Evolutionary conservation across 2,113 vertebrate species (phyloP).

Genomic region (Tinamus guttatus): DNA sequence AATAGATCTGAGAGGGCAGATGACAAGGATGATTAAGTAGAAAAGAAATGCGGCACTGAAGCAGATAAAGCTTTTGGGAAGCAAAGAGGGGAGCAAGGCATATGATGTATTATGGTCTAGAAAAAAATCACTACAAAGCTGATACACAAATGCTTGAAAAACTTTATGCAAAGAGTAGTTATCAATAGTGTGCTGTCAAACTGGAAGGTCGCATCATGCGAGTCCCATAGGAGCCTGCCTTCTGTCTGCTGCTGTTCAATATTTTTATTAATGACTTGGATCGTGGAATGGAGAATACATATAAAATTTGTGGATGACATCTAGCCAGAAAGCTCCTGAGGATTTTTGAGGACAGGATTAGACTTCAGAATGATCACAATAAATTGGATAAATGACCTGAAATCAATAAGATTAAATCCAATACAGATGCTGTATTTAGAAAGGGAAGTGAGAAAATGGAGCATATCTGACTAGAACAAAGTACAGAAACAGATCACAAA

Average conservation of each 20-base stretch:
- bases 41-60: background rate
- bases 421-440: background rate
- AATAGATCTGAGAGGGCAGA: background rate
- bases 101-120: background rate
- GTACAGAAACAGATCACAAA: background rate
- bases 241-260: background rate
- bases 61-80: background rate
- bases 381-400: constrained; percentile 23
- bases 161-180: background rate
- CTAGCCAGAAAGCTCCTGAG: background rate
- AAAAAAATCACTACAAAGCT: background rate
- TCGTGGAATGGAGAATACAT: background rate
- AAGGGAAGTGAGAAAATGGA: background rate
- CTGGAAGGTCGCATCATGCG: background rate
- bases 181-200: background rate
- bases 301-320: background rate
- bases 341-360: background rate
- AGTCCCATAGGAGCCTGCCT: background rate
- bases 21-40: background rate
- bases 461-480: background rate
- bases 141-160: background rate
- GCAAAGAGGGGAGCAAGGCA: rapidly evolving
- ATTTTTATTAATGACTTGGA: background rate
- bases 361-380: constrained; percentile 1
- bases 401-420: constrained; percentile 29